Evolutionary conservation across 2,888 invertebrate species (phyloP).

Genomic region (Trissoscelio sp.): DNA sequence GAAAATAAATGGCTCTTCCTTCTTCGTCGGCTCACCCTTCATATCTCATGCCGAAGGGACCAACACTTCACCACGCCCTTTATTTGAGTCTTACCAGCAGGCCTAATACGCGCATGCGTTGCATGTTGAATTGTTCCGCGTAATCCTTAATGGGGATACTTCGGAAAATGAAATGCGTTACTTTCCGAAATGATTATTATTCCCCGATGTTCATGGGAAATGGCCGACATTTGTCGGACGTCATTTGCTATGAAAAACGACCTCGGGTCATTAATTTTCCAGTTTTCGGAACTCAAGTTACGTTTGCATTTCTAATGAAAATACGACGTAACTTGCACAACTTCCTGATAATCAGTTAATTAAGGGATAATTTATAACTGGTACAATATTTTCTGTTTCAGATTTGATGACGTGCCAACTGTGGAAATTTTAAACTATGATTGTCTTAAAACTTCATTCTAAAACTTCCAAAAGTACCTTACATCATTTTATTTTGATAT

Average conservation of each 20-base stretch:
- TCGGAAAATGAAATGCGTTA: conserved; percentile 45
- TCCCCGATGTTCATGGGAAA: conserved; percentile 41
- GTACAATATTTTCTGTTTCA: too few species aligned
- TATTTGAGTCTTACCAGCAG: conserved; percentile 60
- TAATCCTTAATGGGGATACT: conserved; percentile 45
- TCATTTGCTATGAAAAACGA: conserved; percentile 32
- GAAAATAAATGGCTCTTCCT: conserved; percentile 71
- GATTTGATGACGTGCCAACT: too few species aligned
- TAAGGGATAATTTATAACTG: too few species aligned
- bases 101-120: conserved; percentile 59
- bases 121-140: conserved; percentile 49
- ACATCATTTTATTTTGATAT: too few species aligned
- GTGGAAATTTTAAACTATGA: too few species aligned
- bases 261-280: conserved; percentile 50
- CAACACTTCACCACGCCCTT: conserved; percentile 66
- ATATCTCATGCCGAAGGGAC: conserved; percentile 65
- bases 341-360: too few species aligned
- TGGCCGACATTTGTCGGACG: conserved; percentile 1
- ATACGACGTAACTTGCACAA: too few species aligned
- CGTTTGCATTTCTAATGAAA: too few species aligned
- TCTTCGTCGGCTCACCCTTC: conserved; percentile 51
- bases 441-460: too few species aligned
- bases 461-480: too few species aligned
- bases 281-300: conserved; percentile 19
- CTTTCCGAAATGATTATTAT: conserved; percentile 42